Base-by-base conservation (phyloP, 1,140 invertebrate species). In the Drosophila tristis region DNA sequence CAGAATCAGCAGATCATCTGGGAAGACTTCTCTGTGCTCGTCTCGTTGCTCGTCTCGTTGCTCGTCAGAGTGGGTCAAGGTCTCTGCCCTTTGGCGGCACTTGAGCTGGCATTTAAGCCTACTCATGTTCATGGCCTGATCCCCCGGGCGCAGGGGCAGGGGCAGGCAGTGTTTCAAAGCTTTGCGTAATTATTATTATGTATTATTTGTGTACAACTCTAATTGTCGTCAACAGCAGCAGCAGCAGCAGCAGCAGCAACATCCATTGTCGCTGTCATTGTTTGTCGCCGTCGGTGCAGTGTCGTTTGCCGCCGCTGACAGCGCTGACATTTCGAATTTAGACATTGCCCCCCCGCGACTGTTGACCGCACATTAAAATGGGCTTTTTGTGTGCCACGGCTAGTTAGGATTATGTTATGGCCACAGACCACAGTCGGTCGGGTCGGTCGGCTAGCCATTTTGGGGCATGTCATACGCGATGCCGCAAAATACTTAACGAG, bases 301-400 rank as follows among this genome's bases (percentile, higher is more conserved):
- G 50, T 53, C 15, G 29, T 53, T 47, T 39, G 51, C 54, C 48
- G 23, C 25, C 57, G 78, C 84, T 86, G 82, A 86, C 82, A 86
- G 82, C 60, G 71, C 78, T 86, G 82, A 86, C 82, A 86, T 86
- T 86, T 86, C 84, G 77, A 87, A 86, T 86, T 82, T 86, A 86
- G 82, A 86, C 82, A 85, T 85, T 78, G 70, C 31, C 51, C 13
- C 51, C 51, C 56, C 60, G 43, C 60, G 43, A 70, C 68, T 53
- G 56, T 73, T 73, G 68, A 74, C 58, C 50, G 68, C 49, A 31
- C 54, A 74, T 66, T 65, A 85, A 86, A 80, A 80, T 64, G 63
- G 74, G 81, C 68, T 63, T 73, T 85, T 84, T 86, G 81, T 86
- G 68, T 85, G 81, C 78, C 81, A 78, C 61, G 78, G 64, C 77